Percentiles rank a stretch among this genome's conserved stretches.
These are phyloP conservation scores for Sclerodermus sp. DNA, from an alignment of 2,888 invertebrate species.

Conservation along the genomic window DNA sequence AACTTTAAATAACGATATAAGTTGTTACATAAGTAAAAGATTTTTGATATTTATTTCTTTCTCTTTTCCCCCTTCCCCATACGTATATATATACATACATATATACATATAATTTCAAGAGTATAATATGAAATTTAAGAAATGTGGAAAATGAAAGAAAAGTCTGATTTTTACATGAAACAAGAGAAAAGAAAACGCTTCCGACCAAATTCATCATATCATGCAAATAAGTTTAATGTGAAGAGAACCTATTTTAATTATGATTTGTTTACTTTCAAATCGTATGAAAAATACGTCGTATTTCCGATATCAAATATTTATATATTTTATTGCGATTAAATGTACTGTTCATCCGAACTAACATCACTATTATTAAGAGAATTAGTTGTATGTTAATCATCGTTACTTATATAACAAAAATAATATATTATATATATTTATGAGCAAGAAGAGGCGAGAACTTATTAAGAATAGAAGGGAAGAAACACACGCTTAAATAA, in stretches of 20 bases:
- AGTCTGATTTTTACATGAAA: conserved; percentile 13
- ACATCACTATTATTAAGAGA: background rate
- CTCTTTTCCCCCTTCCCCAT: no score
- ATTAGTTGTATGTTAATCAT: conserved; percentile 24
- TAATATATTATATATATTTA: conserved; percentile 14
- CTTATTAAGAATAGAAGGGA: conserved; percentile 14
- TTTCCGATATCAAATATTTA: conserved; percentile 13
- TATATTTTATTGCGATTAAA: conserved; percentile 12
- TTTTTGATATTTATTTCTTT: no score
- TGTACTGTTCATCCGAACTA: conserved; percentile 4
- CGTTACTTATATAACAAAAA: conserved; percentile 17
- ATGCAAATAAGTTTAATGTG: conserved; percentile 19
- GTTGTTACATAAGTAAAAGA: no score
- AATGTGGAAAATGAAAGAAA: conserved; percentile 3
- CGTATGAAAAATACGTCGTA: background rate
- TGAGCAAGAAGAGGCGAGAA: conserved; percentile 2
- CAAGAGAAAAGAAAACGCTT: conserved; percentile 9
- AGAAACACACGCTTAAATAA: conserved; percentile 23
- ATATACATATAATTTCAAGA: no score
- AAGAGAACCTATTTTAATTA: no score
- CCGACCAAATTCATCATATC: conserved; percentile 31
- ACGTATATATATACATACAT: no score
- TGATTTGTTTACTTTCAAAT: no score
- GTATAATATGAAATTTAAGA: background rate
- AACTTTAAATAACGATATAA: no score